Conservation (phyloP, 2,888 invertebrate genomes). For the Heliconius ismenius region DNA sequence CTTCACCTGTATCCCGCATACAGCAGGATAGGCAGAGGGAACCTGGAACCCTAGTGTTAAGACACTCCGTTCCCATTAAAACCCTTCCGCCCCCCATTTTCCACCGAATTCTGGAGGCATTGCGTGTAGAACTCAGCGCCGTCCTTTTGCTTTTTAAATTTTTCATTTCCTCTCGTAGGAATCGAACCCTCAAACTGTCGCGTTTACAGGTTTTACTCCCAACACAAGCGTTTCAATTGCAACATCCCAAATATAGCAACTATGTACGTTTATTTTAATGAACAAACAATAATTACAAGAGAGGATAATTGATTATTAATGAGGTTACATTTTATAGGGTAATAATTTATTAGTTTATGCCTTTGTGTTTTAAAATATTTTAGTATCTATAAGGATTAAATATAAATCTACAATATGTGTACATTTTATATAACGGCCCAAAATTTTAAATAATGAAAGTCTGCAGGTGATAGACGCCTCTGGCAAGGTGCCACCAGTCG, state of each 20-base stretch:
- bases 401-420: neutral
- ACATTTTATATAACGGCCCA: neutral
- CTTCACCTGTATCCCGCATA: neutral
- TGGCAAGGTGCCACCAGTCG: slow-evolving; percentile 32
- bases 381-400: too few relatives aligned
- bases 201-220: neutral
- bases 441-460: slow-evolving; percentile 2
- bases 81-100: too few relatives aligned
- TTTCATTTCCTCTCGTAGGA: too few relatives aligned
- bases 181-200: too few relatives aligned
- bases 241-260: neutral
- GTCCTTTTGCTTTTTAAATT: too few relatives aligned
- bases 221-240: neutral
- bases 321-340: neutral
- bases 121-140: too few relatives aligned
- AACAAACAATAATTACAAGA: slow-evolving; percentile 18
- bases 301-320: neutral
- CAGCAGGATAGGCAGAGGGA: too few relatives aligned
- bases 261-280: slow-evolving; percentile 16
- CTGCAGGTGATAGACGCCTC: slow-evolving; percentile 29
- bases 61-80: too few relatives aligned
- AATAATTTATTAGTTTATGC: neutral
- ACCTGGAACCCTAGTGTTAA: too few relatives aligned
- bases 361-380: neutral
- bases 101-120: too few relatives aligned